A percentile compares a stretch with the other conserved stretches of the same genome.
These are phyloP conservation scores for Tinea pellionella DNA, from an alignment of 2,888 invertebrate genomes.

Conservation along the genomic window DNA sequence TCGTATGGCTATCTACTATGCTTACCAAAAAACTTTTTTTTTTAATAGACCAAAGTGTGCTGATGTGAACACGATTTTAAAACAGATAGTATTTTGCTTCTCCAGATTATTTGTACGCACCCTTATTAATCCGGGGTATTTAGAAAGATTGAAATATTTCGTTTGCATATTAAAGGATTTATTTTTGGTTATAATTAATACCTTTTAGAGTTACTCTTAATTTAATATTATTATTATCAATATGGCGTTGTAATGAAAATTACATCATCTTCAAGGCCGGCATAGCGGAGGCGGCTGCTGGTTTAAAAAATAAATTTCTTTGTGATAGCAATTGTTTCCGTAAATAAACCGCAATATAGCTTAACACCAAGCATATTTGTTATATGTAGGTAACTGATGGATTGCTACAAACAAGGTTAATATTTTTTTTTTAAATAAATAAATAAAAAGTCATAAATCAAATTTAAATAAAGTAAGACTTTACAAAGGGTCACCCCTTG, in stretches of 20 bases:
- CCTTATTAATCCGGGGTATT: conserved; percentile 22
- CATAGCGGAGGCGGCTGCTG: too few species aligned
- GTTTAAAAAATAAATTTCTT: too few species aligned
- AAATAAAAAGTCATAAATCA: not conserved
- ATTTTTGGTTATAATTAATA: conserved; percentile 24
- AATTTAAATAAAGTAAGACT: conserved; percentile 1
- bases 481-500: not conserved
- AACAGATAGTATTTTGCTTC: not conserved
- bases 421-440: not conserved
- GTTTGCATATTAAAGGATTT: conserved; percentile 29
- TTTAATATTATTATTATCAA: not conserved
- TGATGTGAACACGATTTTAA: conserved; percentile 13
- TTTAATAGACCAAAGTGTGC: not conserved
- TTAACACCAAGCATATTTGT: too few species aligned
- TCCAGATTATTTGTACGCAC: conserved; percentile 8
- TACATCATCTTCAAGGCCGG: too few species aligned
- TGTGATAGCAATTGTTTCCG: too few species aligned
- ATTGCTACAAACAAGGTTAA: too few species aligned
- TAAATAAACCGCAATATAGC: too few species aligned
- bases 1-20: too few species aligned
- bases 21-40: too few species aligned
- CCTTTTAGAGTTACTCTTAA: not conserved
- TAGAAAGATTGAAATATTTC: conserved; percentile 28
- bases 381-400: too few species aligned
- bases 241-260: too few species aligned